Evolutionary conservation across 1,140 invertebrate genomes (phyloP).

Genomic region (Achroia grisella): DNA sequence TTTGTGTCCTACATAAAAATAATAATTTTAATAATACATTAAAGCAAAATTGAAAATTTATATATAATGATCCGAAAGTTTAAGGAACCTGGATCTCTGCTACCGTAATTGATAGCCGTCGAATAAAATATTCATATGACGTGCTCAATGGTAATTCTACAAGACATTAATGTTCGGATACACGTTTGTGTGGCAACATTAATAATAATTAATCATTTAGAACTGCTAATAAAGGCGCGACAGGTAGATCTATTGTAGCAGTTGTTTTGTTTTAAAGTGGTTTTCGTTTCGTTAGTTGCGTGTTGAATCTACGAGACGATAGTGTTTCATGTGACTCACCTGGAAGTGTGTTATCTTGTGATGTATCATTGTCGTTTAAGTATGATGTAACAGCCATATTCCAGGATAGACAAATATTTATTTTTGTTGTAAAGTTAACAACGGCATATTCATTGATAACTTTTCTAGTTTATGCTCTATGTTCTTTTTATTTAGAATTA

Average conservation of each 20-base stretch:
- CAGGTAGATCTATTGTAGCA: conserved; percentile 26
- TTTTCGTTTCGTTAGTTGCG: conserved; percentile 5
- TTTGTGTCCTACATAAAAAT: no score
- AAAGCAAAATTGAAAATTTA: no score
- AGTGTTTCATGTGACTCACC: neutral
- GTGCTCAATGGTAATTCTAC: conserved; percentile 36
- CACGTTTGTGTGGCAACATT: conserved; percentile 29
- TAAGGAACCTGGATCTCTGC: conserved; percentile 4
- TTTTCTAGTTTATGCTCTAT: no score
- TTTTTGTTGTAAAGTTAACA: no score
- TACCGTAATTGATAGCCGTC: conserved; percentile 4
- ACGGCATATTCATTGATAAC: no score
- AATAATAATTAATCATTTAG: conserved; percentile 45
- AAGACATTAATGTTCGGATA: conserved; percentile 35
- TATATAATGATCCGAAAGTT: neutral
- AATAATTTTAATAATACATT: no score
- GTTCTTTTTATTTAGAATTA: no score
- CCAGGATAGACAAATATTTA: no score
- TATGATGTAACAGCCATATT: no score
- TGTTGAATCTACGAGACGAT: neutral
- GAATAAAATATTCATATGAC: conserved; percentile 32
- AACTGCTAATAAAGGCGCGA: conserved; percentile 33
- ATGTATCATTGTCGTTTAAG: no score
- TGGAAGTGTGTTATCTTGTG: no score
- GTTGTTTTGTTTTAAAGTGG: conserved; percentile 11